These are phyloP conservation scores for Camponotus pennsylvanicus DNA, from an alignment of 1,140 invertebrate species.

Conservation along the genomic window DNA sequence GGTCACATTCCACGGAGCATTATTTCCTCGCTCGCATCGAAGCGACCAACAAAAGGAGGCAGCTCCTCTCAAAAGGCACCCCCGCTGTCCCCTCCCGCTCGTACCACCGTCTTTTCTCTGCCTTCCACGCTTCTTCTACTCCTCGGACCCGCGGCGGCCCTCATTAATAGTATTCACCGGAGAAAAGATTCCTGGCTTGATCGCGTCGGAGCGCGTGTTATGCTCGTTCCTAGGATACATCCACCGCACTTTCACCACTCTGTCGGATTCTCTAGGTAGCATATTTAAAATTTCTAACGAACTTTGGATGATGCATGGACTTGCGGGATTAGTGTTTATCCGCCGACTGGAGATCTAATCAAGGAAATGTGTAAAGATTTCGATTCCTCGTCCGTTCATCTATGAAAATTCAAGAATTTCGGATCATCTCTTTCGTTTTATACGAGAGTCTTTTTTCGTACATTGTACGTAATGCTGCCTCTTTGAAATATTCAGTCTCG, in stretches of 20 bases:
- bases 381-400: neutral
- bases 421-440: neutral
- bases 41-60: conserved; percentile 82
- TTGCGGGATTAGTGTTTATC: conserved; percentile 68
- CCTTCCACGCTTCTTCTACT: conserved; percentile 69
- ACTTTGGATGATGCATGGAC: conserved; percentile 77
- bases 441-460: neutral
- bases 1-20: conserved; percentile 85
- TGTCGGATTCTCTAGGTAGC: conserved; percentile 63
- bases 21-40: conserved; percentile 83
- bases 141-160: conserved; percentile 70
- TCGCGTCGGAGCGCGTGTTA: conserved; percentile 74
- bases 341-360: conserved; percentile 49
- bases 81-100: conserved; percentile 66
- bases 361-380: conserved; percentile 35
- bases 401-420: neutral
- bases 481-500: neutral
- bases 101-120: conserved; percentile 67
- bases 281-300: conserved; percentile 78
- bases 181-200: conserved; percentile 81
- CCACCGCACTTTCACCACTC: conserved; percentile 34
- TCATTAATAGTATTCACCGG: conserved; percentile 85
- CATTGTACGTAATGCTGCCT: neutral
- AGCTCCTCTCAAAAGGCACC: conserved; percentile 79
- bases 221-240: conserved; percentile 53